phyloP scores from a whole-genome alignment of 35 echinoderm and acorn worm species.

The Lytechinus pictus region DNA sequence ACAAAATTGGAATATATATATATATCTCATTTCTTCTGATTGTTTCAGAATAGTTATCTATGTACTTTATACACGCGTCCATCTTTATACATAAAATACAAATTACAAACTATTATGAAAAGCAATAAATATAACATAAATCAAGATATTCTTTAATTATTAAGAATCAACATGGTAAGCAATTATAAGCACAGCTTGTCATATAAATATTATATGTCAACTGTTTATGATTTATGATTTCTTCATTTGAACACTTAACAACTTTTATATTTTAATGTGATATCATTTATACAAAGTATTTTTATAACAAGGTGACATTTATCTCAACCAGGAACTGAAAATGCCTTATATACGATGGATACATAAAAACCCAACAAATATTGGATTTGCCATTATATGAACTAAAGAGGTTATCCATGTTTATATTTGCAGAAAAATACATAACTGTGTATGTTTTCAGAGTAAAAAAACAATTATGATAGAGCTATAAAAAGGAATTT shows the following conservation, averaged over 20 bases:
- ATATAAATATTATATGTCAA: conserved; percentile 7
- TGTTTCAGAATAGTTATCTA: not conserved
- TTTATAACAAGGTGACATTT: not conserved
- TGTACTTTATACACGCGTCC: not conserved
- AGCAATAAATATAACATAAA: conserved; percentile 21
- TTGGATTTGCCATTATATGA: not conserved
- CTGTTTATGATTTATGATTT: not conserved
- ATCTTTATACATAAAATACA: conserved; percentile 21
- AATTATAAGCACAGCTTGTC: not conserved
- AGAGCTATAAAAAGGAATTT: not conserved
- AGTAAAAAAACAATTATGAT: not conserved
- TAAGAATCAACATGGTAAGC: not conserved
- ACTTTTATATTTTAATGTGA: not conserved
- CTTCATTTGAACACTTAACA: not conserved
- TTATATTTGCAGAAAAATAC: not conserved
- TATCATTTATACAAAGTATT: not conserved
- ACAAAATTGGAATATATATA: not conserved
- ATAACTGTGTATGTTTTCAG: not conserved
- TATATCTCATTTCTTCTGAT: not conserved
- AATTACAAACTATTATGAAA: not conserved
- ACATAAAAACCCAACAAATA: not conserved
- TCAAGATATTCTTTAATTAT: not conserved
- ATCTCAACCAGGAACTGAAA: not conserved
- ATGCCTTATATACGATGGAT: not conserved
- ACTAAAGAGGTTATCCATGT: not conserved